phyloP scores from a whole-genome alignment of 2,888 invertebrate species.

The Frankliniella intonsa region DNA sequence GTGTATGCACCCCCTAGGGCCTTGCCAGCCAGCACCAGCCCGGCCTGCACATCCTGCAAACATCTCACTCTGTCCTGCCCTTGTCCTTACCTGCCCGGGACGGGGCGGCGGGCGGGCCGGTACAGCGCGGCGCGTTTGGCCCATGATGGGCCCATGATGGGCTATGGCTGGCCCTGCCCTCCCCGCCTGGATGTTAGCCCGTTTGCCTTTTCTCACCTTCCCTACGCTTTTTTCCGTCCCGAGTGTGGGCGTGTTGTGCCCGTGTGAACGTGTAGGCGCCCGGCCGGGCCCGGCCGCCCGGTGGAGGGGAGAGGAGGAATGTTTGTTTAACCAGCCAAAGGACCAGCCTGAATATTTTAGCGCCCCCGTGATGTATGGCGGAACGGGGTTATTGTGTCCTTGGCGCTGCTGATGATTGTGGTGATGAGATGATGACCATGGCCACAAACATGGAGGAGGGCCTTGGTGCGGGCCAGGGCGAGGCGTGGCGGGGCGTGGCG shows the following conservation, averaged over 20 bases:
- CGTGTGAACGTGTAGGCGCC: constrained; percentile 31
- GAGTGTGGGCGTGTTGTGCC: constrained; percentile 33
- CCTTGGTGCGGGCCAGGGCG: background rate
- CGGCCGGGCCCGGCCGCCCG: background rate
- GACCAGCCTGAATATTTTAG: background rate
- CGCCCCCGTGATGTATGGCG: background rate
- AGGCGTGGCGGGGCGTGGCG: background rate
- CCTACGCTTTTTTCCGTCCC: constrained; percentile 34
- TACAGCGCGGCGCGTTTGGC: background rate
- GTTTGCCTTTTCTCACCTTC: constrained; percentile 40
- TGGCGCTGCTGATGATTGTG: background rate
- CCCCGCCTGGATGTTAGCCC: too few relatives aligned
- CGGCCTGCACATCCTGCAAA: constrained; percentile 31
- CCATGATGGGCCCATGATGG: constrained; percentile 40
- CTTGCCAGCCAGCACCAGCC: constrained; percentile 37
- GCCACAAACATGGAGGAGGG: background rate
- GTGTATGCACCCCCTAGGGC: constrained; percentile 25
- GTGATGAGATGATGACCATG: background rate
- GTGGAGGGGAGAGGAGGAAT: too few relatives aligned
- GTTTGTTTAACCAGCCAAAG: constrained; percentile 13
- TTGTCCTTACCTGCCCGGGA: too few relatives aligned
- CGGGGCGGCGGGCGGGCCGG: background rate
- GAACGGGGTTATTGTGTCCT: too few relatives aligned
- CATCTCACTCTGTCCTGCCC: background rate
- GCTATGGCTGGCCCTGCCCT: constrained; percentile 38